Conservation (phyloP, 2,797 vertebrate genomes). For the Mormyrus hasselquistii region DNA sequence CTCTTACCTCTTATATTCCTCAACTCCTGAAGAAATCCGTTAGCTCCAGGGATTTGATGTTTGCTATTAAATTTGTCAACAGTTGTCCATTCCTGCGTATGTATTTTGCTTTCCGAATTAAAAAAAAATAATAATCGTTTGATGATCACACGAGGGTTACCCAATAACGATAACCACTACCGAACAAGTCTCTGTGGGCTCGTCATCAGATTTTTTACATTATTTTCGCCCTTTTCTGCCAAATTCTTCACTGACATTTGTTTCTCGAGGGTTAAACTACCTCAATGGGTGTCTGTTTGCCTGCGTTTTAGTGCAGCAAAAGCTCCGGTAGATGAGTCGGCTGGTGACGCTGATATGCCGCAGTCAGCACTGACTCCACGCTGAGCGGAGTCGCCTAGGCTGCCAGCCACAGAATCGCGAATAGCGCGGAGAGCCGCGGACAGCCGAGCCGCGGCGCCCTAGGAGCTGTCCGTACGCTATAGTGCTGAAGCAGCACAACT, state of each 20-base stretch:
- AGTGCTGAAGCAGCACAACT: neutral
- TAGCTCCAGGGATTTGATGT: neutral
- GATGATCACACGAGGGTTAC: neutral
- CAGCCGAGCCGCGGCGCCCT: neutral
- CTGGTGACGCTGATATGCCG: neutral
- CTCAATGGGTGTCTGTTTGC: neutral
- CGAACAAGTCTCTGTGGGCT: neutral
- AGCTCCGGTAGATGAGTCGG: neutral
- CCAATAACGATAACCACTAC: neutral
- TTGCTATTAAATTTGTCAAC: neutral
- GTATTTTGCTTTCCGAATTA: neutral
- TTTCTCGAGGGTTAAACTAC: neutral
- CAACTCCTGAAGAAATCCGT: neutral
- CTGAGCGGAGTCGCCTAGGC: neutral
- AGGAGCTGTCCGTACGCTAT: neutral
- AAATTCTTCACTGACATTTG: neutral
- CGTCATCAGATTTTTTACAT: neutral
- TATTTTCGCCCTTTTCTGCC: neutral
- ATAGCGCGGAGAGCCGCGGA: neutral
- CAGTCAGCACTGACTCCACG: constrained; percentile 17
- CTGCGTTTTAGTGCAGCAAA: neutral
- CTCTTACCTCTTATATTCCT: neutral
- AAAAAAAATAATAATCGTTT: neutral
- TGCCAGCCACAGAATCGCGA: neutral
- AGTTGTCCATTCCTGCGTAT: constrained; percentile 1